Base-by-base conservation (phyloP, 2,797 vertebrate genomes). In the Coregonus ussuriensis region DNA sequence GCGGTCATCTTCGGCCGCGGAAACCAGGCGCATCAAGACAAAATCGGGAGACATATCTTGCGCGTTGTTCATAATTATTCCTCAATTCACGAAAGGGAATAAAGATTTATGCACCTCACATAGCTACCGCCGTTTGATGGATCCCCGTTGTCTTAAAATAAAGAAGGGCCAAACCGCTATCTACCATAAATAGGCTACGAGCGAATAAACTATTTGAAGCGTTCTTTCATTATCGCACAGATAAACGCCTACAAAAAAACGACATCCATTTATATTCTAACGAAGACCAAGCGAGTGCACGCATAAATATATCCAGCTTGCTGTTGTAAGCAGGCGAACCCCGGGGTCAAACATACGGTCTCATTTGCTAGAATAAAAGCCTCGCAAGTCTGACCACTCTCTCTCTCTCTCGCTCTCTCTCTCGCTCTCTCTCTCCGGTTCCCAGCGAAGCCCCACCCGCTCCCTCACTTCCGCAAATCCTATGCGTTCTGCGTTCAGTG, bases 11-110 rank as follows among this genome's bases (percentile, higher is more conserved):
- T 95, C 94, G 76, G 93, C 93, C 83, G 93, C 94, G 84, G 94
- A 93, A 72, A 95, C 93, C 89, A 95, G 91, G 89, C 94, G 94
- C 94, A 95, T 95, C 93, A 95, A 92, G 82, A 95, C 93, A 87
- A 95, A 94, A 85, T 95, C 94, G 59, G 94, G 94, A 92, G 94
- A 93, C 93, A 94, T 93, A 77, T 87, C 83, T 79, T 93, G 92
- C 89, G 91, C 88, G 93, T 94, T 91, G 93, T 91, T 95, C 94
- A 94, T 95, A 85, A 86, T 94, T 89, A 83, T 86, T 91, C 89
- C 89, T 93, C 89, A 72, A 88, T 89, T 91, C 83, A 80, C 88
- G 81, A 90, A 83, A 84, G 51, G 51, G 80, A 85, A 90, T 73
- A 76, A 85, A 85, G 82, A 88, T 86, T 77, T 79, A 59, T 72